phyloP scores from a whole-genome alignment of 1,140 invertebrate genomes.

The Oncopeltus fasciatus region DNA sequence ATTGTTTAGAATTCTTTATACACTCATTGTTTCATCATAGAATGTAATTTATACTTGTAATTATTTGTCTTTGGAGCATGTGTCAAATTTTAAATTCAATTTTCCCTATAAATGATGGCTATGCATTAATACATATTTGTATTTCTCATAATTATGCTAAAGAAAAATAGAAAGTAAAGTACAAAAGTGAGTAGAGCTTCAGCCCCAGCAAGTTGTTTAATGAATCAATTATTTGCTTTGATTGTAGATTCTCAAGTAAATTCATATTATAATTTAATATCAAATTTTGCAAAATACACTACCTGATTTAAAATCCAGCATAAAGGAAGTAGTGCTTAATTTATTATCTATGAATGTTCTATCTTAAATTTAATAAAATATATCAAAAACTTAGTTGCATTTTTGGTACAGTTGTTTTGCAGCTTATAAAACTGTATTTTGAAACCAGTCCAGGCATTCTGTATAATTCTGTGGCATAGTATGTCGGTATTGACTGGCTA shows the following conservation, averaged over 20 bases:
- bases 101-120: slow-evolving; percentile 1
- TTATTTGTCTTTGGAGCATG: slow-evolving; percentile 10
- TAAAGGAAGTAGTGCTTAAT: too few relatives aligned
- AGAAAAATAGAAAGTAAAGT: background rate
- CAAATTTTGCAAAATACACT: background rate
- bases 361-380: too few relatives aligned
- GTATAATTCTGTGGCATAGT: too few relatives aligned
- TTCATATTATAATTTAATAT: too few relatives aligned
- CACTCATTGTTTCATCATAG: slow-evolving; percentile 7
- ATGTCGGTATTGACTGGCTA: too few relatives aligned
- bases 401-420: too few relatives aligned
- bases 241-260: background rate
- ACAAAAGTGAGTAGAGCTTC: background rate
- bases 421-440: too few relatives aligned
- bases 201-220: too few relatives aligned
- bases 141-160: background rate
- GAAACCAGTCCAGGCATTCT: too few relatives aligned
- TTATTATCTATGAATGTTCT: too few relatives aligned
- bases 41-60: slow-evolving; percentile 10
- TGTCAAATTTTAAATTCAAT: background rate
- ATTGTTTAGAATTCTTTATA: slow-evolving; percentile 5
- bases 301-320: too few relatives aligned
- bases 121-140: background rate
- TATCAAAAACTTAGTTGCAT: too few relatives aligned
- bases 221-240: background rate